Evolutionary conservation across 2,888 invertebrate species (phyloP).

Genomic region (Eupithecia dodoneata): DNA sequence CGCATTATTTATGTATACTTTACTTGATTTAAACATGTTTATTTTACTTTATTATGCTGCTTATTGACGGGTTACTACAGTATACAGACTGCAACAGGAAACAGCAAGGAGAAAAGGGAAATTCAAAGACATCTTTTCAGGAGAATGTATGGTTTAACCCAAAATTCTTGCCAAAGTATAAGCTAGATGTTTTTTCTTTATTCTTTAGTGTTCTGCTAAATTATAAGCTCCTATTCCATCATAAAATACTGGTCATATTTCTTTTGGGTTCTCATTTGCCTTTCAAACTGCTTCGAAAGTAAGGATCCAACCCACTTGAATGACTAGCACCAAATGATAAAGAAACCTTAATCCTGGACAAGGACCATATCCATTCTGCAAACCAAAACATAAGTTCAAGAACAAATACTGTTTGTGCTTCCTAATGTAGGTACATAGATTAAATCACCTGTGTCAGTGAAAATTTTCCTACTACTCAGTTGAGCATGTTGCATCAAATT

Average conservation of each 20-base stretch:
- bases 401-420: slow-evolving; percentile 18
- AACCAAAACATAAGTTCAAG: slow-evolving; percentile 14
- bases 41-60: slow-evolving; percentile 86
- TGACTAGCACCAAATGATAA: slow-evolving; percentile 40
- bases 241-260: slow-evolving; percentile 22
- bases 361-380: slow-evolving; percentile 15
- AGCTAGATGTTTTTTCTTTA: slow-evolving; percentile 72
- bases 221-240: slow-evolving; percentile 45
- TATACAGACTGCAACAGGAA: slow-evolving; percentile 91
- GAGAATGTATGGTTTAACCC: slow-evolving; percentile 89
- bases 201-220: slow-evolving; percentile 57
- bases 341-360: slow-evolving; percentile 1
- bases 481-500: slow-evolving; percentile 23
- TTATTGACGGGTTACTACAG: slow-evolving; percentile 87
- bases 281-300: slow-evolving; percentile 51
- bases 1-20: slow-evolving; percentile 69
- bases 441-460: slow-evolving; percentile 16
- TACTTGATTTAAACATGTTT: slow-evolving; percentile 80
- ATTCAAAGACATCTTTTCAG: slow-evolving; percentile 93
- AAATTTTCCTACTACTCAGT: slow-evolving; percentile 6
- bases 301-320: slow-evolving; percentile 39
- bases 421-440: slow-evolving; percentile 3
- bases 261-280: slow-evolving; percentile 47
- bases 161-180: slow-evolving; percentile 78
- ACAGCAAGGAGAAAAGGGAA: slow-evolving; percentile 92